Evolutionary conservation across 2,797 vertebrate species (phyloP).

Genomic region (Pithecia hirsuta): DNA sequence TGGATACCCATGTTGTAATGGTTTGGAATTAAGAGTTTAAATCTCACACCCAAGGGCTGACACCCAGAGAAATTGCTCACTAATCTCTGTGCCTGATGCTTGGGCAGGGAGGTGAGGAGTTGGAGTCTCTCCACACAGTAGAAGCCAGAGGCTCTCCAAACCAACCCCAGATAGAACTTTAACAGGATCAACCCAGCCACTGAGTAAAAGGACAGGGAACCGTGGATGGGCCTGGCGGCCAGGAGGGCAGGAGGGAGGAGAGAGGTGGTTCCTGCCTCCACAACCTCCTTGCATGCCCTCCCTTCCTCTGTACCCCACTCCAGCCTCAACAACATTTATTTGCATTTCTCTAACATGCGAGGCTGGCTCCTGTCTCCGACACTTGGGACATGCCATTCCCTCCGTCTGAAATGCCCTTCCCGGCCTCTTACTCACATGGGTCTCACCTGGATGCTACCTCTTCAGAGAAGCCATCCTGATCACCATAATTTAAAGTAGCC

Average conservation of each 20-base stretch:
- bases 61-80: background rate
- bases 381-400: background rate
- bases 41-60: slow-evolving; percentile 68
- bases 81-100: background rate
- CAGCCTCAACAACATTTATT: background rate
- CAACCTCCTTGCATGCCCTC: background rate
- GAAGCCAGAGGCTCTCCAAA: background rate
- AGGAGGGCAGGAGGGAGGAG: no score
- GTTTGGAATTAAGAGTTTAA: slow-evolving; percentile 22
- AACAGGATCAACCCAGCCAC: background rate
- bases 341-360: background rate
- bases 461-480: background rate
- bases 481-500: background rate
- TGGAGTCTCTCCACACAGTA: background rate
- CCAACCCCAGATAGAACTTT: background rate
- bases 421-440: fast-evolving
- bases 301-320: background rate
- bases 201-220: background rate
- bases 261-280: background rate
- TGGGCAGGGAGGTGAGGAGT: background rate
- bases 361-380: background rate
- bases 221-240: background rate
- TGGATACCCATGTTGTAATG: slow-evolving; percentile 53
- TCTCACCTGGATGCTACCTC: background rate
- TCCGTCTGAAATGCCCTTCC: background rate